Conservation (phyloP, 2,113 vertebrate species). For the Pseudopipra pipra region DNA sequence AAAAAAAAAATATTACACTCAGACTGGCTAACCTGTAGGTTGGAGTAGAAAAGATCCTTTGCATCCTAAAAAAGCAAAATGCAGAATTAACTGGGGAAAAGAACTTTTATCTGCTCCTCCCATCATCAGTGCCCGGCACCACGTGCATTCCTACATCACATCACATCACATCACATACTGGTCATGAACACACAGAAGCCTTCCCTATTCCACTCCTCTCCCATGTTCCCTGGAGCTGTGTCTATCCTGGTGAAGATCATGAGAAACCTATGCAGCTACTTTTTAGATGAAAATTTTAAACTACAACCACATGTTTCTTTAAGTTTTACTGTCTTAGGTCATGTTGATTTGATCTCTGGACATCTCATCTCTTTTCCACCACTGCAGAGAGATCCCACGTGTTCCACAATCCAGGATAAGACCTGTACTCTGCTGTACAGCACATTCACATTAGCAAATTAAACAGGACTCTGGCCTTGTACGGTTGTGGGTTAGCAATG, state of each 20-base stretch:
- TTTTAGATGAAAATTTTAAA: background rate
- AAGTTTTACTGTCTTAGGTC: background rate
- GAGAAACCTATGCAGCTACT: background rate
- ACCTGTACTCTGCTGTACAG: background rate
- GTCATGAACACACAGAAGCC: background rate
- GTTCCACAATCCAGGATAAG: background rate
- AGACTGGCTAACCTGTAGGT: background rate
- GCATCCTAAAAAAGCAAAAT: background rate
- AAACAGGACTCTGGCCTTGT: background rate
- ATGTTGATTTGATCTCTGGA: background rate
- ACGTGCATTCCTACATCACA: background rate
- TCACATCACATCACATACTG: background rate
- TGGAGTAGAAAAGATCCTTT: background rate
- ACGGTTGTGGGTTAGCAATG: background rate
- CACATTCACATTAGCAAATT: background rate
- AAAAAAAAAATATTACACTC: background rate
- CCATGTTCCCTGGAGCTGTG: background rate
- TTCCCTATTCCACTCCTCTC: background rate
- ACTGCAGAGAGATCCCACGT: background rate
- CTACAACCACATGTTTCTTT: background rate
- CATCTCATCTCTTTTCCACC: background rate
- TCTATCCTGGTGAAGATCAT: background rate
- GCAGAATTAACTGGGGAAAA: background rate
- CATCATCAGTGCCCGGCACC: background rate
- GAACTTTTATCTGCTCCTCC: background rate